phyloP scores from a whole-genome alignment of 2,113 vertebrate species.

The Chroicocephalus ridibundus region DNA sequence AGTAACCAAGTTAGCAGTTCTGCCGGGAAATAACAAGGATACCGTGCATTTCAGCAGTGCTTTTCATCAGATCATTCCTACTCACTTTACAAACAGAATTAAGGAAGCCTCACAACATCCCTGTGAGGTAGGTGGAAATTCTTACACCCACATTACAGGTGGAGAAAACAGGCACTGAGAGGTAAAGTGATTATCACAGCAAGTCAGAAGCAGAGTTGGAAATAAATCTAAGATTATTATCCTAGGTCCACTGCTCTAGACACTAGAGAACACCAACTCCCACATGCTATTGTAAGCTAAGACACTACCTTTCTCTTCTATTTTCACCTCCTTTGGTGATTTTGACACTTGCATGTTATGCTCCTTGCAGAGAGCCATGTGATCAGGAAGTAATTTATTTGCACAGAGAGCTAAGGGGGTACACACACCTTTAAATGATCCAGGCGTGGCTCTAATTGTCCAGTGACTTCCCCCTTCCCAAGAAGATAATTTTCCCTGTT shows the following conservation, averaged over 20 bases:
- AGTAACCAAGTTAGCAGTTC: conserved; percentile 14
- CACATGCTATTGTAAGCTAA: conserved; percentile 57
- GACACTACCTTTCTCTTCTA: conserved; percentile 53
- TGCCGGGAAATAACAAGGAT: conserved; percentile 60
- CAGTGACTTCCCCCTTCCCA: neutral
- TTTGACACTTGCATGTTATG: conserved; percentile 17
- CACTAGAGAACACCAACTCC: conserved; percentile 59
- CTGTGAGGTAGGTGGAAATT: conserved; percentile 65
- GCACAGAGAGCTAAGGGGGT: neutral
- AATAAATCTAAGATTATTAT: conserved; percentile 50
- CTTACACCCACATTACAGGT: conserved; percentile 54
- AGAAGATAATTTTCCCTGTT: neutral
- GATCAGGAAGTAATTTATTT: neutral
- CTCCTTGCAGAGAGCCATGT: conserved; percentile 24
- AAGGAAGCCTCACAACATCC: conserved; percentile 57
- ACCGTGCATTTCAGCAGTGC: conserved; percentile 53
- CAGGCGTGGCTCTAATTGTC: neutral
- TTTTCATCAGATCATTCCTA: conserved; percentile 68
- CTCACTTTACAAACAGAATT: conserved; percentile 62
- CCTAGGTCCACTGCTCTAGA: conserved; percentile 47
- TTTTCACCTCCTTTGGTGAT: conserved; percentile 29
- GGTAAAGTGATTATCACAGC: conserved; percentile 51
- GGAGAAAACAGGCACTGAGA: conserved; percentile 62
- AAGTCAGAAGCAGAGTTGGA: conserved; percentile 58
- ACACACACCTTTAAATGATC: neutral